Evolutionary conservation across 1,140 invertebrate species (phyloP).

Genomic region (Drosophila sulfurigaster): DNA sequence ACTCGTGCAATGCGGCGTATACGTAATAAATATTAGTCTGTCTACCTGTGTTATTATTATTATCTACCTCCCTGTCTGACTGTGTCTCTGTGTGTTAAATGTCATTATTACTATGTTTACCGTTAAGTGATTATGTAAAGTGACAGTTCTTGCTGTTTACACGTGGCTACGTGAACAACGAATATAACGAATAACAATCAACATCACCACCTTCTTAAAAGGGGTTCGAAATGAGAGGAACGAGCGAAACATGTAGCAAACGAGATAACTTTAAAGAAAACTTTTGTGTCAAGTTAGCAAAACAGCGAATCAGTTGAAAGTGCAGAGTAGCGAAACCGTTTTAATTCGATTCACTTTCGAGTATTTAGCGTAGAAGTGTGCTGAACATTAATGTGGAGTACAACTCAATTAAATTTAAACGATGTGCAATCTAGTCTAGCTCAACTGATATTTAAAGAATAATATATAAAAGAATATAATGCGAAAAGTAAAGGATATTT

Average conservation of each 20-base stretch:
- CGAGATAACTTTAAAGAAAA: neutral
- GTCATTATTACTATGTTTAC: constrained; percentile 18
- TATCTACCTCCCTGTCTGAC: neutral
- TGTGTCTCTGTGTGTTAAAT: constrained; percentile 16
- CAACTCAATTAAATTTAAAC: too few species aligned
- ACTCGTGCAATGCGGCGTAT: constrained; percentile 34
- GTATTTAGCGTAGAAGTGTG: too few species aligned
- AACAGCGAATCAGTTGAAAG: neutral
- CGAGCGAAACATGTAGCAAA: neutral
- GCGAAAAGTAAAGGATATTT: too few species aligned
- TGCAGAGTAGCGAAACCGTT: too few species aligned
- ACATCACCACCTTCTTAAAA: neutral
- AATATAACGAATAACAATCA: constrained; percentile 1
- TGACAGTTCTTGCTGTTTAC: constrained; percentile 34
- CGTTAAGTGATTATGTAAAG: constrained; percentile 37
- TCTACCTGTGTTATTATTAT: constrained; percentile 24
- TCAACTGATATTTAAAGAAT: too few species aligned
- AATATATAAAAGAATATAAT: too few species aligned
- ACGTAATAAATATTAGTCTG: constrained; percentile 41
- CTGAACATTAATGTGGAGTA: too few species aligned
- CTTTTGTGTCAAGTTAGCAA: neutral
- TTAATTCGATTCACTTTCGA: too few species aligned
- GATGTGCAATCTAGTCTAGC: too few species aligned
- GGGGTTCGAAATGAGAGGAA: neutral
- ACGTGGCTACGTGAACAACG: neutral